Conservation (phyloP, 1,140 invertebrate species). For the Pantala flavescens region DNA sequence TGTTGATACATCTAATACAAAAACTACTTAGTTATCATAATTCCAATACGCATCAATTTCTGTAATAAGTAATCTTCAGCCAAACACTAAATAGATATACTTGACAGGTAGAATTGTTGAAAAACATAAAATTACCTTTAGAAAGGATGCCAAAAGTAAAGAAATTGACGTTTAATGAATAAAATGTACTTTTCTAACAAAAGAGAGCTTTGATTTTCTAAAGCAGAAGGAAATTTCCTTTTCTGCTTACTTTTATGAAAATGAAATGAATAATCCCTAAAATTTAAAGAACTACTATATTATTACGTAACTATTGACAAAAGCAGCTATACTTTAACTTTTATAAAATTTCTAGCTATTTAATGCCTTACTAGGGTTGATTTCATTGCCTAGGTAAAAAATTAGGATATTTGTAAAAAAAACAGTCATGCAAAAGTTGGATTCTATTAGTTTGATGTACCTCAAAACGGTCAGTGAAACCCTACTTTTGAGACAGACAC, state of each 20-base stretch:
- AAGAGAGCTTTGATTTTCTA: no score
- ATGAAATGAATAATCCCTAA: background rate
- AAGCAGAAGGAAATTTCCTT: no score
- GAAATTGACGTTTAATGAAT: no score
- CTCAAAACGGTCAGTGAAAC: slow-evolving; percentile 1
- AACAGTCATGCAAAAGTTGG: background rate
- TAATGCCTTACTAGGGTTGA: background rate
- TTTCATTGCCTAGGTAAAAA: background rate
- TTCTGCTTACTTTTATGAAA: background rate
- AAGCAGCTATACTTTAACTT: background rate
- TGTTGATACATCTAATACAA: no score
- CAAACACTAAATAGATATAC: no score
- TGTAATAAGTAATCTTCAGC: no score
- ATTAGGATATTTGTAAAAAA: background rate
- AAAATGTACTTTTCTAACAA: no score
- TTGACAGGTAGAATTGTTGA: no score
- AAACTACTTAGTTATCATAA: no score
- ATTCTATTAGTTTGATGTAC: background rate
- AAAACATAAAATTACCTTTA: no score
- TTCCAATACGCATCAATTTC: no score
- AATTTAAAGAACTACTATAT: background rate
- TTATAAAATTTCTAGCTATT: background rate
- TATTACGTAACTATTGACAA: background rate
- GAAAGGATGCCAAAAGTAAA: no score
- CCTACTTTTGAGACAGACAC: background rate